Evolutionary conservation across 2,113 vertebrate species (phyloP).

Genomic region (Tapirus terrestris): DNA sequence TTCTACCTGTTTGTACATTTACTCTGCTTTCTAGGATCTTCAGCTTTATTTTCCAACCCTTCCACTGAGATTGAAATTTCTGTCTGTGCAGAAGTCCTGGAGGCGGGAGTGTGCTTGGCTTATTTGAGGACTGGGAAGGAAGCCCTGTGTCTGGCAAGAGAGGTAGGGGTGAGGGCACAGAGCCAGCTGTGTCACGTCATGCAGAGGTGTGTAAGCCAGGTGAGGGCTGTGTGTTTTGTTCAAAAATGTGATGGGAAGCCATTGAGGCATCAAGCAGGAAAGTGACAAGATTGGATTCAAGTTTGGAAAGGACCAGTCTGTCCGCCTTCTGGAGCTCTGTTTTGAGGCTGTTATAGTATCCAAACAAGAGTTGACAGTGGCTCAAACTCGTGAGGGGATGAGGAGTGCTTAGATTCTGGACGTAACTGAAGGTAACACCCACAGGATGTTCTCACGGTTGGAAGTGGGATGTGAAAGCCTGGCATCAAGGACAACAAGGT

Average conservation of each 20-base stretch:
- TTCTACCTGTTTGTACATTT: background rate
- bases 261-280: background rate
- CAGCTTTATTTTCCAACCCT: background rate
- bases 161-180: background rate
- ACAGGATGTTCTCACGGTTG: background rate
- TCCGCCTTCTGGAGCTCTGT: background rate
- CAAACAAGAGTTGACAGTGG: background rate
- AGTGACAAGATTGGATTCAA: background rate
- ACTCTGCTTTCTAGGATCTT: background rate
- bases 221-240: background rate
- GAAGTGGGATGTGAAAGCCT: background rate
- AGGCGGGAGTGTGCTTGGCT: background rate
- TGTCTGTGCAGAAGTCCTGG: background rate
- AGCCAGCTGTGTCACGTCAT: background rate
- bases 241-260: background rate
- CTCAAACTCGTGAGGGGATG: too few species aligned
- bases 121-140: background rate
- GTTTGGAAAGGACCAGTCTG: background rate
- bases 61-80: background rate
- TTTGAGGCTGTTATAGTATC: background rate
- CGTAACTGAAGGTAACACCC: background rate
- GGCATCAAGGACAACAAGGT: background rate
- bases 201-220: background rate
- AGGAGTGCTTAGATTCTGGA: background rate
- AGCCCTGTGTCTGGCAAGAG: background rate